phyloP scores from a whole-genome alignment of 1,140 invertebrate species.

The Ctenoplectra terminalis region DNA sequence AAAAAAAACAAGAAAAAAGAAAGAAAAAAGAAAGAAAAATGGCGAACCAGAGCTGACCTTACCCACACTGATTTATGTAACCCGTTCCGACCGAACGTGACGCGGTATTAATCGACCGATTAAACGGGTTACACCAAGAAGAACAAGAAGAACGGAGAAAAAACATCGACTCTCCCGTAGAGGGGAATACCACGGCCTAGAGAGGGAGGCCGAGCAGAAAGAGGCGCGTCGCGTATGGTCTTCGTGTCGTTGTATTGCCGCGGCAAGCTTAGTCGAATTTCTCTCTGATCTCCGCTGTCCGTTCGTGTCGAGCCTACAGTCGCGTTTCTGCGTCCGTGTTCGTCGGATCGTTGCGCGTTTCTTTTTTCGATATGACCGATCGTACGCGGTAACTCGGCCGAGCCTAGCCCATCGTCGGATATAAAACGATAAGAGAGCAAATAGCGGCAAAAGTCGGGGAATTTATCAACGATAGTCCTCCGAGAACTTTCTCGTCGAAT shows the following conservation, averaged over 20 bases:
- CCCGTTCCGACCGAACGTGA: no score
- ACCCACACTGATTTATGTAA: no score
- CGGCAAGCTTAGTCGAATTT: conserved; percentile 40
- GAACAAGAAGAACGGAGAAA: background rate
- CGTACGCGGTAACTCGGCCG: background rate
- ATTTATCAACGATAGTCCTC: background rate
- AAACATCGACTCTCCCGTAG: background rate
- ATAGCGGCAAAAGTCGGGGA: background rate
- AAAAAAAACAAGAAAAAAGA: no score
- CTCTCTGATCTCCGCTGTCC: conserved; percentile 17
- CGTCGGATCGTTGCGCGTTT: conserved; percentile 16
- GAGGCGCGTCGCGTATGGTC: conserved; percentile 28
- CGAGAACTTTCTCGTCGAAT: background rate
- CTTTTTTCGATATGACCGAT: background rate
- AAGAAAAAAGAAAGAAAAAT: no score
- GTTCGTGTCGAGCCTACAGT: conserved; percentile 43
- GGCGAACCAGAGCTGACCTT: no score
- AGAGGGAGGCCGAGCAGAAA: conserved; percentile 10
- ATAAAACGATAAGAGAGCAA: background rate
- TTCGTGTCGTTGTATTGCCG: conserved; percentile 20
- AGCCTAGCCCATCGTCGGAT: background rate
- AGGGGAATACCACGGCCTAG: background rate
- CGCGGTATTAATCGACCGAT: background rate
- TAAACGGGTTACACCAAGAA: background rate
- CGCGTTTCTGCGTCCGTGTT: conserved; percentile 35